These are phyloP conservation scores for Montipora foliosa DNA, from an alignment of 64 coral and sea anemone species.

Conservation along the genomic window DNA sequence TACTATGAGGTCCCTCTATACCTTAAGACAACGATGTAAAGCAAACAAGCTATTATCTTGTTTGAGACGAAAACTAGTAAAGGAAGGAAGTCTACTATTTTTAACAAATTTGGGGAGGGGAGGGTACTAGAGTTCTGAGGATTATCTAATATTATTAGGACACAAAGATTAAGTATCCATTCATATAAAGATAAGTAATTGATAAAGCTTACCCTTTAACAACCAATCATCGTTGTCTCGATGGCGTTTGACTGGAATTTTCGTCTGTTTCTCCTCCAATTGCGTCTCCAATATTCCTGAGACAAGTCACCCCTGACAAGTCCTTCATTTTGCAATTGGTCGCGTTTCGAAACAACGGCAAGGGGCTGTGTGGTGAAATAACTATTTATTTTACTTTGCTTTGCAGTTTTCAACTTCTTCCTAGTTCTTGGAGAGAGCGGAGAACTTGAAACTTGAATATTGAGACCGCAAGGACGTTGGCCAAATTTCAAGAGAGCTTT, in stretches of 20 bases:
- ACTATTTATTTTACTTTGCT: conserved; percentile 23
- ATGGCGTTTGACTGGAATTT: conserved; percentile 13
- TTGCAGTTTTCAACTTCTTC: conserved; percentile 22
- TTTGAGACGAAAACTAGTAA: too few relatives aligned
- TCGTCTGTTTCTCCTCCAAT: neutral
- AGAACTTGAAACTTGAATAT: conserved; percentile 8
- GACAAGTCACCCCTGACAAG: too few relatives aligned
- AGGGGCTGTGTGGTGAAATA: neutral
- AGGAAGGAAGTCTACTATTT: too few relatives aligned
- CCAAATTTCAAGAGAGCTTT: neutral
- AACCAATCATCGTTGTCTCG: neutral
- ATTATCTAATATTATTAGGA: too few relatives aligned
- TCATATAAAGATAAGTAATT: neutral
- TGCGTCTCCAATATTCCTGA: too few relatives aligned
- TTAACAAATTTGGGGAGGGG: too few relatives aligned
- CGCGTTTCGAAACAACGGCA: neutral
- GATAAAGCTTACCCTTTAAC: neutral
- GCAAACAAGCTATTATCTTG: too few relatives aligned
- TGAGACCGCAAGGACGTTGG: neutral
- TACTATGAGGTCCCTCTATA: too few relatives aligned
- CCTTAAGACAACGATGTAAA: too few relatives aligned
- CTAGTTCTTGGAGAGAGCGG: conserved; percentile 26
- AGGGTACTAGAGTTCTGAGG: too few relatives aligned
- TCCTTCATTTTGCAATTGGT: neutral
- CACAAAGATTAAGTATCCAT: neutral